Evolutionary conservation across 1,140 invertebrate species (phyloP).

Genomic region (Saccostrea echinata): DNA sequence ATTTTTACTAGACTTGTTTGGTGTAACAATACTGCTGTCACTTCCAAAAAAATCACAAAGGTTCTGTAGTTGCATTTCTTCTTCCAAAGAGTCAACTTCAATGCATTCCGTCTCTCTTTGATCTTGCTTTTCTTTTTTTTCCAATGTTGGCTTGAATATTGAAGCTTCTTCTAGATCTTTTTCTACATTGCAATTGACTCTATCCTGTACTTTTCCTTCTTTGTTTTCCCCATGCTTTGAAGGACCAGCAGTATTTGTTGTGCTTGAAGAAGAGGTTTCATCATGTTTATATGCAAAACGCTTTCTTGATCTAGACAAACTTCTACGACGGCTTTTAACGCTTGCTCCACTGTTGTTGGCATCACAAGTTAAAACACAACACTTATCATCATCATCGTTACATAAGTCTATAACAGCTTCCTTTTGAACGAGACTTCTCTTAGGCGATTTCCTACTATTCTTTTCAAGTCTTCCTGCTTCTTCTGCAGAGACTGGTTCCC

Average conservation of each 20-base stretch:
- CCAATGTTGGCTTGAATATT: background rate
- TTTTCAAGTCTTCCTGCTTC: background rate
- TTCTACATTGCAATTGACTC: background rate
- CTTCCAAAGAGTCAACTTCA: slow-evolving; percentile 37
- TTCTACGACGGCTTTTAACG: background rate
- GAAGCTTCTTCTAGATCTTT: slow-evolving; percentile 6
- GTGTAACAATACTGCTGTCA: background rate
- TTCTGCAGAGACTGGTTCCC: slow-evolving; percentile 44
- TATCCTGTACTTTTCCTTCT: background rate
- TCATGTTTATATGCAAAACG: background rate
- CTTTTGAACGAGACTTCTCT: background rate
- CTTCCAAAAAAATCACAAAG: slow-evolving; percentile 21
- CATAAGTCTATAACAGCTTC: background rate
- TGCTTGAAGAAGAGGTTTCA: background rate
- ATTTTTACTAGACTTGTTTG: background rate
- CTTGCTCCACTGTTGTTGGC: background rate
- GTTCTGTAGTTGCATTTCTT: slow-evolving; percentile 18
- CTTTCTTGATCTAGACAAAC: background rate
- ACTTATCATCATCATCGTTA: slow-evolving; percentile 43
- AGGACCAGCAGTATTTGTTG: background rate
- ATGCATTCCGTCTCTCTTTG: background rate
- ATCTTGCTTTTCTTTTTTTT: background rate
- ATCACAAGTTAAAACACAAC: background rate
- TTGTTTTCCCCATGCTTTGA: background rate
- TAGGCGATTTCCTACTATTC: background rate